A percentile compares a stretch with the other conserved stretches of the same genome.
Conservation (phyloP, 1,140 invertebrate species). For the Meteorus sp. region DNA sequence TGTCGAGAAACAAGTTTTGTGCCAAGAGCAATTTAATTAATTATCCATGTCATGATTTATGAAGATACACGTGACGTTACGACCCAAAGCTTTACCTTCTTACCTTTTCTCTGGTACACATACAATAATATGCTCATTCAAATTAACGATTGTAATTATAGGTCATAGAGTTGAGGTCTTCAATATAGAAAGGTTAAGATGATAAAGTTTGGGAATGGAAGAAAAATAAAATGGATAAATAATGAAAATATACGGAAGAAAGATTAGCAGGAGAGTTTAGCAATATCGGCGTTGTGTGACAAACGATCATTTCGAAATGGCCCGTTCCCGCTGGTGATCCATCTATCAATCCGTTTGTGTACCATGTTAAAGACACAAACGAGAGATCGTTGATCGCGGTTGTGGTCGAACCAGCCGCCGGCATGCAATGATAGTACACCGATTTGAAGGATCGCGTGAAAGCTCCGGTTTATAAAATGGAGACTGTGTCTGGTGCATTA, state of each 20-base stretch:
- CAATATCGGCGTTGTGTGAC: conserved; percentile 23
- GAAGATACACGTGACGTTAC: background rate
- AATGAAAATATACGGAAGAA: conserved; percentile 12
- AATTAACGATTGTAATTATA: background rate
- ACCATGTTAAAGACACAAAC: conserved; percentile 3
- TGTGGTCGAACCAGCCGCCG: conserved; percentile 19
- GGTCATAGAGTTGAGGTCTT: background rate
- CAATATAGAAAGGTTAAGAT: background rate
- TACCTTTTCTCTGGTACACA: background rate
- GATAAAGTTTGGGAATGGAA: conserved; percentile 1
- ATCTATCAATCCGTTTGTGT: conserved; percentile 31
- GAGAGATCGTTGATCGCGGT: conserved; percentile 11
- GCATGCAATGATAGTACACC: conserved; percentile 2
- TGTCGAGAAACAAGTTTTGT: background rate
- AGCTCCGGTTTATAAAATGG: conserved; percentile 11
- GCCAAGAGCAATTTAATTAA: conserved; percentile 1
- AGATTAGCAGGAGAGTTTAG: conserved; percentile 16
- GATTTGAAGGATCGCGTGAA: conserved; percentile 19
- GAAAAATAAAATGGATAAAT: conserved; percentile 7
- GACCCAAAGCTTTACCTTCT: background rate
- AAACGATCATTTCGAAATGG: conserved; percentile 31
- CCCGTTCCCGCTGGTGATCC: conserved; percentile 24
- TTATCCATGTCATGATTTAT: background rate
- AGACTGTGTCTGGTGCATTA: conserved; percentile 10
- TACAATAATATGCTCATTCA: background rate